A percentile compares a stretch with the other conserved stretches of the same genome.
These are phyloP conservation scores for Eidolon dupreanum DNA, from an alignment of 2,797 vertebrate species.

Conservation along the genomic window DNA sequence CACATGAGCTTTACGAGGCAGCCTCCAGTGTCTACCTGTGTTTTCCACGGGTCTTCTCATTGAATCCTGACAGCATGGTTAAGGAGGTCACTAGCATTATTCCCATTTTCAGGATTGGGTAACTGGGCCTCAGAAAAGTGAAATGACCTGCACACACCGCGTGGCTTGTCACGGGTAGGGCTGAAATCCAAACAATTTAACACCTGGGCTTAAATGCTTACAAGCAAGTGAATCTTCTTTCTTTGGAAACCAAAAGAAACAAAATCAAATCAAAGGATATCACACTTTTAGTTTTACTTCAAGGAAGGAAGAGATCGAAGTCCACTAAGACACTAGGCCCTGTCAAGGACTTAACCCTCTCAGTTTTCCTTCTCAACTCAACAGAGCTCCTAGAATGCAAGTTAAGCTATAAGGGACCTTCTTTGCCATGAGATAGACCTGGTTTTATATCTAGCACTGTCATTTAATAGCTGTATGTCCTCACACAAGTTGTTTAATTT, in stretches of 20 bases:
- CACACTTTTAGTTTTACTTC: not conserved
- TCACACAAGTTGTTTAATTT: not conserved
- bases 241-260: not conserved
- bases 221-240: not conserved
- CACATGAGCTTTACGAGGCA: not conserved
- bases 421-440: not conserved
- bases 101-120: not conserved
- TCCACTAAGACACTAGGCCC: not conserved
- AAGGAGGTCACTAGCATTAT: not conserved
- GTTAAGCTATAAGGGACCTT: accelerated
- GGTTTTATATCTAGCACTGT: not conserved
- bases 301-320: not conserved
- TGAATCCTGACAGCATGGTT: not conserved
- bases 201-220: not conserved
- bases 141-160: accelerated
- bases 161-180: accelerated
- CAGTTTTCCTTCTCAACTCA: not conserved
- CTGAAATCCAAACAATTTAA: not conserved
- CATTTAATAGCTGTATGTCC: not conserved
- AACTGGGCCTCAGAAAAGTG: not conserved
- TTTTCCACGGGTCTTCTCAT: not conserved
- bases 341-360: not conserved
- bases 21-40: not conserved
- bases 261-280: not conserved
- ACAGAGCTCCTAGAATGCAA: no score